phyloP scores from a whole-genome alignment of 1,140 invertebrate genomes.

The Ephestia elutella region DNA sequence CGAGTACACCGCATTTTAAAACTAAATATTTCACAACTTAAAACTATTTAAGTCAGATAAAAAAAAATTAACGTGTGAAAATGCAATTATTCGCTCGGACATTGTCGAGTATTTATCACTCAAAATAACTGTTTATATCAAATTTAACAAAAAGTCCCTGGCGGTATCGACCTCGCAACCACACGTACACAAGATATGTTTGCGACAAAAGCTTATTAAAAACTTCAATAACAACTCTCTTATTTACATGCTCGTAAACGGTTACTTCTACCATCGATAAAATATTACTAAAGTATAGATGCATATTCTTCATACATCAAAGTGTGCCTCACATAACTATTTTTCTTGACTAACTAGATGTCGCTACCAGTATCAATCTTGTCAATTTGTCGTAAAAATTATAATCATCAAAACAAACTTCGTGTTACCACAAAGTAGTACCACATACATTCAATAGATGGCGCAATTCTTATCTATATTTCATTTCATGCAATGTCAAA shows the following conservation, averaged over 20 bases:
- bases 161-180: slow-evolving; percentile 36
- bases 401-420: too few relatives aligned
- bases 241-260: slow-evolving; percentile 53
- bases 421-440: too few relatives aligned
- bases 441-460: too few relatives aligned
- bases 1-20: slow-evolving; percentile 41
- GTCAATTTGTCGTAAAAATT: too few relatives aligned
- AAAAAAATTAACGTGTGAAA: slow-evolving; percentile 37
- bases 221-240: slow-evolving; percentile 44
- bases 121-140: background rate
- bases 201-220: slow-evolving; percentile 69
- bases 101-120: slow-evolving; percentile 32
- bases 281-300: too few relatives aligned
- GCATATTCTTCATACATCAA: too few relatives aligned
- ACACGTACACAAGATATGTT: slow-evolving; percentile 58
- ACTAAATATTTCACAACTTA: slow-evolving; percentile 54
- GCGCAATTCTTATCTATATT: too few relatives aligned
- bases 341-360: too few relatives aligned
- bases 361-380: too few relatives aligned
- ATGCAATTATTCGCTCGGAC: slow-evolving; percentile 42
- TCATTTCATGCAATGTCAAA: too few relatives aligned
- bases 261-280: slow-evolving; percentile 35
- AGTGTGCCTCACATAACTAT: too few relatives aligned
- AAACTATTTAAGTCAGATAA: slow-evolving; percentile 48
- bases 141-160: slow-evolving; percentile 24